phyloP scores from a whole-genome alignment of 2,888 invertebrate species.

The Ligdia adustata region DNA sequence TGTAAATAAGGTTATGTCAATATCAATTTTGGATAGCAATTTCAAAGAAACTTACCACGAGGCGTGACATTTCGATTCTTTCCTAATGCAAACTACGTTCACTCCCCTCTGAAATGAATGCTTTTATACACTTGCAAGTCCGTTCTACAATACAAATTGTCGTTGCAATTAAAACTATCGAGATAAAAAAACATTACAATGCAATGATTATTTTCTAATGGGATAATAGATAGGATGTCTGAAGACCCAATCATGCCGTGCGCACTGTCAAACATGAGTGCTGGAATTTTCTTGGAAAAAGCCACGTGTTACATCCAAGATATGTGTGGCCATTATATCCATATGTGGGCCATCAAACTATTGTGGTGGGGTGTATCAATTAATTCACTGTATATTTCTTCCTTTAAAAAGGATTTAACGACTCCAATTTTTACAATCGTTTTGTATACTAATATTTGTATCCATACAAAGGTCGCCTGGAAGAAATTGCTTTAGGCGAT shows the following conservation, averaged over 20 bases:
- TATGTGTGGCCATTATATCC: too few species aligned
- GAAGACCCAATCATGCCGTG: slow-evolving; percentile 10
- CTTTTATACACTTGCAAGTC: slow-evolving; percentile 24
- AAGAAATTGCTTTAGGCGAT: too few species aligned
- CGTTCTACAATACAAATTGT: slow-evolving; percentile 7
- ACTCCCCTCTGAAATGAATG: background rate
- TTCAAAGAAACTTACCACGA: slow-evolving; percentile 26
- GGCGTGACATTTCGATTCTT: slow-evolving; percentile 27
- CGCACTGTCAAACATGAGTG: background rate
- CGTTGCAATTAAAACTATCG: slow-evolving; percentile 16
- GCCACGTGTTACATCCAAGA: too few species aligned
- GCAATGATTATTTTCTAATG: slow-evolving; percentile 19
- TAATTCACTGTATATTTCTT: too few species aligned
- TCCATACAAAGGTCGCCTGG: too few species aligned
- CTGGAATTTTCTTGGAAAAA: slow-evolving; percentile 10
- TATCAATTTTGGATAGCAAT: background rate
- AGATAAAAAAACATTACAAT: slow-evolving; percentile 23
- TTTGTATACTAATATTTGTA: too few species aligned
- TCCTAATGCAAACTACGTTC: slow-evolving; percentile 18
- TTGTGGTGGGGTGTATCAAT: too few species aligned
- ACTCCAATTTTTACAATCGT: too few species aligned
- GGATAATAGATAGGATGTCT: slow-evolving; percentile 30
- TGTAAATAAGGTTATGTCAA: background rate
- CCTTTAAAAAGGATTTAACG: too few species aligned
- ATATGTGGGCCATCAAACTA: too few species aligned